Base-by-base conservation (phyloP, 1,140 invertebrate species). In the Orchesella cincta region DNA sequence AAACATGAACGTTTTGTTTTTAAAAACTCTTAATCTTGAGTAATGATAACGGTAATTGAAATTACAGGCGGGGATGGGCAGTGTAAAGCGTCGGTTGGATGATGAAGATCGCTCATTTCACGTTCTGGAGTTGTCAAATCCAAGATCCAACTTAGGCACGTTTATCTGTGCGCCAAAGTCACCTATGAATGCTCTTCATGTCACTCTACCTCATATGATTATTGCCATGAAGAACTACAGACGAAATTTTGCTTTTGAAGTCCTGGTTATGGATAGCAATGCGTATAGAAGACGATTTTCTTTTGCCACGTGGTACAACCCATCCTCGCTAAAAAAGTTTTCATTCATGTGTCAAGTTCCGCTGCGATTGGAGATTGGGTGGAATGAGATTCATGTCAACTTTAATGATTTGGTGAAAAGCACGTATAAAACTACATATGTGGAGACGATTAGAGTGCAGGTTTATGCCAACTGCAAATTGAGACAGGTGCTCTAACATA, bases 401-500 rank as follows among this genome's bases (percentile, higher is more conserved):
- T 85, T 91, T 78, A 87, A 88, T 78, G 90, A 91, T 84, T 90
- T 91, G 82, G 89, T 88, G 51, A 84, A 87, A 79, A 85, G 89
- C 81, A 90, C 90, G 20, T 91, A 91, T 83, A 89, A 90, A 70
- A 90, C 89, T 39, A 89, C 89, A 82, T 91, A 91, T 83, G 88
- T 90, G 74, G 89, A 91, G 83, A 90, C 90, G 33, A 84, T 90
- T 3, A 82, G 89, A 85, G 87, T 90, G 71, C 78, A 88, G 85
- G 87, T 91, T 80, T 89, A 91, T 86, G 90, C 90, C 75, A 91
- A 90, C 84, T 91, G 90, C 84, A 85, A 90, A 79, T 85, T 91
- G 36, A 85, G 90, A 74, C 73, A 80, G 75, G 79, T 78, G 31
- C 23, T 31, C 33, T 29, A n/a, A 31, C 8, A 67, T 3, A 67